A percentile compares a stretch with the other conserved stretches of the same genome.
Conservation (phyloP, 2,888 invertebrate genomes). For the Taenaris catops region DNA sequence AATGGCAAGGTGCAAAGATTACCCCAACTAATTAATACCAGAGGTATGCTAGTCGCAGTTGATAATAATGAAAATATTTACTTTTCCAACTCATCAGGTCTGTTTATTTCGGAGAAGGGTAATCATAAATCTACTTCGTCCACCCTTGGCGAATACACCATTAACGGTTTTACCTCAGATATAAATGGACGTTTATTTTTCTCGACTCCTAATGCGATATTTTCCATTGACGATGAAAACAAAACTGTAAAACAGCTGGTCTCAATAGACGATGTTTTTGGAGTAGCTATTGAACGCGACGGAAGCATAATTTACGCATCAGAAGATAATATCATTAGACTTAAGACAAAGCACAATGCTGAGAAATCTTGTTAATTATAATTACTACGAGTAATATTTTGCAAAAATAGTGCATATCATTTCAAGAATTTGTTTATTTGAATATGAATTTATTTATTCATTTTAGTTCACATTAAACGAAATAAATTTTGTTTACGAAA, state of each 20-base stretch:
- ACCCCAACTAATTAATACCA: conserved; percentile 24
- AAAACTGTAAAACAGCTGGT: conserved; percentile 5
- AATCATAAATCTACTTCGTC: conserved; percentile 9
- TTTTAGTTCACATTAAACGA: too few relatives aligned
- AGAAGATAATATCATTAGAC: conserved; percentile 19
- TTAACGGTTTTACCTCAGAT: conserved; percentile 31
- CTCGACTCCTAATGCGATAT: conserved; percentile 30
- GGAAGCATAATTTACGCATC: conserved; percentile 9
- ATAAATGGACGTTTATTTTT: conserved; percentile 31
- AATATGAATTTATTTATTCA: too few relatives aligned
- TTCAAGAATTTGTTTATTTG: too few relatives aligned
- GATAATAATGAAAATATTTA: conserved; percentile 29
- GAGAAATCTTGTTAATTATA: too few relatives aligned
- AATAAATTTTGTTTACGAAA: too few relatives aligned
- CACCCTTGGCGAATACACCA: conserved; percentile 27
- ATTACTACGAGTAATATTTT: too few relatives aligned
- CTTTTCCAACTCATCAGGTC: conserved; percentile 32
- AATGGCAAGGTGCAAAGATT: conserved; percentile 22
- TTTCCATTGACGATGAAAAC: conserved; percentile 22
- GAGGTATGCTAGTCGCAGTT: conserved; percentile 27
- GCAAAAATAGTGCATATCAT: too few relatives aligned
- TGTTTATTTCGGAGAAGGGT: conserved; percentile 20
- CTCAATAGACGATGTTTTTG: conserved; percentile 13
- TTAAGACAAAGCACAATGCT: conserved; percentile 26
- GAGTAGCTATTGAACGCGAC: conserved; percentile 16